Evolutionary conservation across 2,113 vertebrate genomes (phyloP).

Genomic region (Onychorhynchus coronatus): DNA sequence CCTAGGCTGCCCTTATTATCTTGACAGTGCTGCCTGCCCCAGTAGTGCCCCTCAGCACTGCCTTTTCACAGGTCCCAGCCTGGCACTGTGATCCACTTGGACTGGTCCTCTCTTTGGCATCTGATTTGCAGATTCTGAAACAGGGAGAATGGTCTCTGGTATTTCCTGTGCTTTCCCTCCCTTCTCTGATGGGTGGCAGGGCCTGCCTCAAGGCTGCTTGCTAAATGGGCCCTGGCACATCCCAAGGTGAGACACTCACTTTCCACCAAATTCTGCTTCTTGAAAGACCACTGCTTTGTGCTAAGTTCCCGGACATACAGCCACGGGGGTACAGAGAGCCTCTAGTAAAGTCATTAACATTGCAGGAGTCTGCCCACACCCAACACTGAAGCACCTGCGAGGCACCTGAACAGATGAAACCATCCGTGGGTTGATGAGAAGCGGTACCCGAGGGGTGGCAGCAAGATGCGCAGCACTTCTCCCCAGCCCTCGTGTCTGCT

Average conservation of each 20-base stretch:
- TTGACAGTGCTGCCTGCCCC: neutral
- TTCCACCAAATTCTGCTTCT: neutral
- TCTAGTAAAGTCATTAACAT: neutral
- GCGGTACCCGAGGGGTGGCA: neutral
- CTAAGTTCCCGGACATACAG: accelerated
- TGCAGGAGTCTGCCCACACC: accelerated
- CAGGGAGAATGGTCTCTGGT: neutral
- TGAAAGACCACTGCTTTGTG: neutral
- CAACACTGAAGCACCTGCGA: neutral
- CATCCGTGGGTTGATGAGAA: accelerated
- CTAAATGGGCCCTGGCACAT: neutral
- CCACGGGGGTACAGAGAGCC: neutral
- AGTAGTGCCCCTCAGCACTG: accelerated
- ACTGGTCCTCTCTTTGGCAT: neutral
- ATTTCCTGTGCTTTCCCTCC: neutral
- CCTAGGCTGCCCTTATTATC: neutral
- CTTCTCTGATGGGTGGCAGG: neutral
- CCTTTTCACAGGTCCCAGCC: neutral
- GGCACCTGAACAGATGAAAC: neutral
- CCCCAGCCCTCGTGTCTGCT: neutral
- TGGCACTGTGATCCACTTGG: neutral
- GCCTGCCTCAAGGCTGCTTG: neutral
- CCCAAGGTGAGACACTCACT: neutral
- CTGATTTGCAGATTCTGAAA: neutral
- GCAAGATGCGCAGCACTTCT: neutral